A percentile compares a stretch with the other conserved stretches of the same genome.
Evolutionary conservation across 2,888 invertebrate genomes (phyloP).

Genomic region (Caenorhabditis imperialis): DNA sequence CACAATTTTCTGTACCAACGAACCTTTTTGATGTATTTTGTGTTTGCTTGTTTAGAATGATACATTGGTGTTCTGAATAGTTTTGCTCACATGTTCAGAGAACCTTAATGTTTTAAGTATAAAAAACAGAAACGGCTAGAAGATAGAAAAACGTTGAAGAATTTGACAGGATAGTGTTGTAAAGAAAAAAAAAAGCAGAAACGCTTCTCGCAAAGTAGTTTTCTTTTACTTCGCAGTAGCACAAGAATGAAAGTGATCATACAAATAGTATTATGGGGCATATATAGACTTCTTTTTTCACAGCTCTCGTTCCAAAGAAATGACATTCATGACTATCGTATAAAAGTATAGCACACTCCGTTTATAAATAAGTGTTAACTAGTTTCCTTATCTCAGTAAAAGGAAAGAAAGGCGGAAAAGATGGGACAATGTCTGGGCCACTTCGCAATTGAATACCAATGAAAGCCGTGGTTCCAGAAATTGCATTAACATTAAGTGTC

Average conservation of each 20-base stretch:
- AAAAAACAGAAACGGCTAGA: slow-evolving; percentile 7
- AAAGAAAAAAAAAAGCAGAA: slow-evolving; percentile 37
- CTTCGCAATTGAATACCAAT: slow-evolving; percentile 34
- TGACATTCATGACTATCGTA: no score
- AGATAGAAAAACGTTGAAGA: slow-evolving; percentile 9
- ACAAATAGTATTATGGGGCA: slow-evolving; percentile 57
- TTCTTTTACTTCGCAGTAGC: slow-evolving; percentile 39
- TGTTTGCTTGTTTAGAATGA: slow-evolving; percentile 58
- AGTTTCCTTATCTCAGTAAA: no score
- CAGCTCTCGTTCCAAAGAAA: slow-evolving; percentile 17
- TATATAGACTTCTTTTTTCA: slow-evolving; percentile 31
- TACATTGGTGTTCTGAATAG: slow-evolving; percentile 44
- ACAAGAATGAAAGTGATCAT: slow-evolving; percentile 56
- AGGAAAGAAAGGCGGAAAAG: no score
- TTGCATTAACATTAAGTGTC: slow-evolving; percentile 46
- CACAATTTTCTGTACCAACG: no score
- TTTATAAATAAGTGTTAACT: no score
- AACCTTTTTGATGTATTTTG: slow-evolving; percentile 57
- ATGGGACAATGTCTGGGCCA: no score
- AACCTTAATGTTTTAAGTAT: slow-evolving; percentile 14
- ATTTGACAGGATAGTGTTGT: slow-evolving; percentile 46
- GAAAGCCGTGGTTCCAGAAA: slow-evolving; percentile 31
- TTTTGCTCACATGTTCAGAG: slow-evolving; percentile 33
- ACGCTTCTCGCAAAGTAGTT: slow-evolving; percentile 39
- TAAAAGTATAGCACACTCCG: no score